These are phyloP conservation scores for Siderastrea siderea DNA, from an alignment of 92 coral and sea anemone species.

Conservation along the genomic window DNA sequence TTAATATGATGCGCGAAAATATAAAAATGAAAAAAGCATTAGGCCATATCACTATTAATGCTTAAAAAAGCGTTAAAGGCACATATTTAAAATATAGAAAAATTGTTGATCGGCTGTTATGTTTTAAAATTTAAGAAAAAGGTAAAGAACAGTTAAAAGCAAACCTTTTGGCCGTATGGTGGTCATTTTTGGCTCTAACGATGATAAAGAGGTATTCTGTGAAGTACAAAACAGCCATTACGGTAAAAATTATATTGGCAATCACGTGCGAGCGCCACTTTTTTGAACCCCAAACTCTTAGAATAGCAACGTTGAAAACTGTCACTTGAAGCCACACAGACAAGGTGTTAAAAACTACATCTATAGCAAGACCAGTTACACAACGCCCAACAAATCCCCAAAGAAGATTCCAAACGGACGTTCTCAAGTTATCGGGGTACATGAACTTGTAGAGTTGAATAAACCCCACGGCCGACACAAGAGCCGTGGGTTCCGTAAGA, in stretches of 20 bases:
- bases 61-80: too few species aligned
- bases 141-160: conserved; percentile 39
- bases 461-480: conserved; percentile 74
- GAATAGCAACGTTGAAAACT: conserved; percentile 44
- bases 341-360: conserved; percentile 58
- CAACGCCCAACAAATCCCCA: conserved; percentile 61
- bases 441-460: conserved; percentile 62
- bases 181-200: conserved; percentile 17
- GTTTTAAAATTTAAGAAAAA: background rate
- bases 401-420: conserved; percentile 21
- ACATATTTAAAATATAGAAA: too few species aligned
- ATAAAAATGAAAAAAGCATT: too few species aligned
- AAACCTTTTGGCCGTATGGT: conserved; percentile 24
- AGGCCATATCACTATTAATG: too few species aligned
- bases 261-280: conserved; percentile 62
- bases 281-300: conserved; percentile 54
- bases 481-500: conserved; percentile 72
- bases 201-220: conserved; percentile 53
- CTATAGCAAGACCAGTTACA: conserved; percentile 73
- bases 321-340: conserved; percentile 62
- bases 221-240: conserved; percentile 52
- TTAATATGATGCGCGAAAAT: too few species aligned
- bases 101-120: background rate
- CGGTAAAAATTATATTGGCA: conserved; percentile 35
- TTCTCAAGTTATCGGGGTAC: conserved; percentile 49